Evolutionary conservation across 30 jellyfish, hydroid and myxozoan genomes (phyloP).

Genomic region (Euphysa ruthae): DNA sequence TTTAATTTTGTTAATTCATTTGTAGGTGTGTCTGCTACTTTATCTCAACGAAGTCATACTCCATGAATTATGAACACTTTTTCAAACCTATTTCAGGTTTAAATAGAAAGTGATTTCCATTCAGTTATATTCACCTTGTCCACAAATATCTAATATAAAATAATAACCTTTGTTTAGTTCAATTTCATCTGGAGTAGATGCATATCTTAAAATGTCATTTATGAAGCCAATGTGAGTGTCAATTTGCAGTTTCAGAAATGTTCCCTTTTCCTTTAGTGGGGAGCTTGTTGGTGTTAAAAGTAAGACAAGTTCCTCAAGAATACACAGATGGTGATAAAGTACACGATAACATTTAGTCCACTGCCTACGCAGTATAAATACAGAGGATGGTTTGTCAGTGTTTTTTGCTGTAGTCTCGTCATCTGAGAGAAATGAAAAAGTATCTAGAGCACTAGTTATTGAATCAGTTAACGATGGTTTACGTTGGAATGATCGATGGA

Average conservation of each 20-base stretch:
- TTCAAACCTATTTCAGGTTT: too few species aligned
- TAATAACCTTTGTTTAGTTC: slow-evolving; percentile 2
- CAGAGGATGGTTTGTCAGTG: neutral
- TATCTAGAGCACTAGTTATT: slow-evolving; percentile 10
- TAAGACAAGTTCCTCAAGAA: neutral
- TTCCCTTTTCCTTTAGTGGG: slow-evolving; percentile 9
- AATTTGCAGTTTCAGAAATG: neutral
- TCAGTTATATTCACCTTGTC: too few species aligned
- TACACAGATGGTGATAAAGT: slow-evolving; percentile 12
- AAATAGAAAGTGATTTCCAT: too few species aligned
- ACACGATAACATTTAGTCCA: slow-evolving; percentile 21
- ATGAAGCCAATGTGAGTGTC: neutral
- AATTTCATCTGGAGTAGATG: slow-evolving; percentile 30
- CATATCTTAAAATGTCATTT: neutral
- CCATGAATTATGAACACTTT: too few species aligned
- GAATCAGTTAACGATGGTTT: slow-evolving; percentile 28
- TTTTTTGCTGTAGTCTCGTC: neutral
- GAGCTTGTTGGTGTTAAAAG: neutral
- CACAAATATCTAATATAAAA: too few species aligned
- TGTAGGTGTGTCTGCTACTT: too few species aligned
- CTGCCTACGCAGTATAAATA: slow-evolving; percentile 3
- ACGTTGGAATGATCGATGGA: neutral
- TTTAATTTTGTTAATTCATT: too few species aligned
- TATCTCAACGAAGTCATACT: too few species aligned
- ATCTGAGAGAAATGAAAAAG: slow-evolving; percentile 12